phyloP scores from a whole-genome alignment of 1,140 invertebrate genomes.

The Leptinotarsa lineolata region DNA sequence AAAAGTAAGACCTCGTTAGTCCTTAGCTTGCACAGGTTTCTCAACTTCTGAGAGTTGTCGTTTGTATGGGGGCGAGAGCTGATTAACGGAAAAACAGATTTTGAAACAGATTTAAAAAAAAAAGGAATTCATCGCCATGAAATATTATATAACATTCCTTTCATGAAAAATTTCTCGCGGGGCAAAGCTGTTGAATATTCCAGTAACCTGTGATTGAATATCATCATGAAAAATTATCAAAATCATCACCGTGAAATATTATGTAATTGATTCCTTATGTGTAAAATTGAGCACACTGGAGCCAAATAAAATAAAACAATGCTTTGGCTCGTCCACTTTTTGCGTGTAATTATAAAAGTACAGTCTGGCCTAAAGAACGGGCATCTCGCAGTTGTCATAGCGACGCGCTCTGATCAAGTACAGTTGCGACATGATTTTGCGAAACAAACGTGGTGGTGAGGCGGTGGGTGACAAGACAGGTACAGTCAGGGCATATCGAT shows the following conservation, averaged over 20 bases:
- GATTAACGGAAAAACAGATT: too few relatives aligned
- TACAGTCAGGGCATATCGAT: slow-evolving; percentile 52
- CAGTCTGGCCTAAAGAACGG: slow-evolving; percentile 47
- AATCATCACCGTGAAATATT: background rate
- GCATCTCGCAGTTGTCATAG: slow-evolving; percentile 51
- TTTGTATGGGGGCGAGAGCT: too few relatives aligned
- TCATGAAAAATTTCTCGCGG: too few relatives aligned
- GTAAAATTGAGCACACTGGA: background rate
- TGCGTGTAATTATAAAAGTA: slow-evolving; percentile 54
- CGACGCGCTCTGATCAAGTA: slow-evolving; percentile 51
- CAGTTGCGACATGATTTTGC: slow-evolving; percentile 48
- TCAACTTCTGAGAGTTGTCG: too few relatives aligned
- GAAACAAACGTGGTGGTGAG: slow-evolving; percentile 41
- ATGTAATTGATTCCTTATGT: slow-evolving; percentile 1
- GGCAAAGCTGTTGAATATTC: too few relatives aligned
- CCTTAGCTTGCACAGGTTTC: too few relatives aligned
- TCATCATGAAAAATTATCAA: too few relatives aligned
- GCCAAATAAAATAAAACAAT: slow-evolving; percentile 21
- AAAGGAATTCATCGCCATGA: too few relatives aligned
- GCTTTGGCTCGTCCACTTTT: slow-evolving; percentile 43
- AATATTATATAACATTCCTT: too few relatives aligned
- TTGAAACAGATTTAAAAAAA: too few relatives aligned
- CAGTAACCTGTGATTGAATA: too few relatives aligned
- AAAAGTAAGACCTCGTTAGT: too few relatives aligned
- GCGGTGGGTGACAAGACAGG: slow-evolving; percentile 50